These are phyloP conservation scores for Leptinotarsa defecta DNA, from an alignment of 1,140 invertebrate genomes.

Conservation along the genomic window DNA sequence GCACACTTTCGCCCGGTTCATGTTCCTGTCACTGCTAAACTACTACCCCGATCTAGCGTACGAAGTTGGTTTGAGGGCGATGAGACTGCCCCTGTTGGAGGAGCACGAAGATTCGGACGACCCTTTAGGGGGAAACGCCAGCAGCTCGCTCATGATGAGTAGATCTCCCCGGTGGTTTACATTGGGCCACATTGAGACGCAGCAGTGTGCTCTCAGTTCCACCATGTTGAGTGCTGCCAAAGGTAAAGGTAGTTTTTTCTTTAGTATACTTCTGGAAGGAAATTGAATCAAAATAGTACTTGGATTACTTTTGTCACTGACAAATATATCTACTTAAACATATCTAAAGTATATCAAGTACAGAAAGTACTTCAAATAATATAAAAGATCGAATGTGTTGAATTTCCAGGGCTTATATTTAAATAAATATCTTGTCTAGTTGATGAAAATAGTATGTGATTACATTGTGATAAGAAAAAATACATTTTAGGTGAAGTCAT, in stretches of 20 bases:
- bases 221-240: conserved; percentile 78
- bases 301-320: too few relatives aligned
- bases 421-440: too few relatives aligned
- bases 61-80: conserved; percentile 66
- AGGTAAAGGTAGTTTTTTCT: conserved; percentile 56
- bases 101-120: conserved; percentile 71
- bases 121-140: conserved; percentile 56
- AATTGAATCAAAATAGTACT: too few relatives aligned
- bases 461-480: too few relatives aligned
- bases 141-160: conserved; percentile 60
- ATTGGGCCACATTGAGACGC: conserved; percentile 76
- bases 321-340: too few relatives aligned
- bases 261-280: too few relatives aligned
- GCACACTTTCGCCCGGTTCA: conserved; percentile 80
- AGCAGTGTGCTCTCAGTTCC: conserved; percentile 79
- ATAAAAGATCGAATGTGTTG: too few relatives aligned
- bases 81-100: conserved; percentile 77
- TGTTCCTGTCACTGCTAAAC: conserved; percentile 75
- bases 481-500: conserved; percentile 64
- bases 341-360: too few relatives aligned
- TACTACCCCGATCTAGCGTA: conserved; percentile 79
- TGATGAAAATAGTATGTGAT: too few relatives aligned
- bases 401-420: too few relatives aligned
- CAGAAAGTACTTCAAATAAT: too few relatives aligned
- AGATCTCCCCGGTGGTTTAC: conserved; percentile 73